phyloP scores from a whole-genome alignment of 2,113 vertebrate genomes.

The Micromys minutus region DNA sequence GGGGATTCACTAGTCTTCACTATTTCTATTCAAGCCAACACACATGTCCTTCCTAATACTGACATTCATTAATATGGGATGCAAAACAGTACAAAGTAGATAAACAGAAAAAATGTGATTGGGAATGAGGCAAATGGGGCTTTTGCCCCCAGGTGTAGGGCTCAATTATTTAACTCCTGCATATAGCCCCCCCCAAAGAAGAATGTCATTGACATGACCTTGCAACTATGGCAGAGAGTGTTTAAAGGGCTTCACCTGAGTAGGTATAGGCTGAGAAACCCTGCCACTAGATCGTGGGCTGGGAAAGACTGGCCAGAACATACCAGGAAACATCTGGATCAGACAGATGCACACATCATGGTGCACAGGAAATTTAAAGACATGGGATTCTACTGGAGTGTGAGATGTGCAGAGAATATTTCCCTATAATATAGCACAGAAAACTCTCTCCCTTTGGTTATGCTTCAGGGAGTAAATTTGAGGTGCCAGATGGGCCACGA shows the following conservation, averaged over 20 bases:
- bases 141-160: background rate
- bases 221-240: background rate
- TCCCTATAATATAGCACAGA: background rate
- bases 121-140: background rate
- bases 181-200: background rate
- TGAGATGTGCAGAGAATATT: background rate
- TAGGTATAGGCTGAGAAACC: background rate
- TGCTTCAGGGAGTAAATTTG: background rate
- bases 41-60: background rate
- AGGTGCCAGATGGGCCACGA: background rate
- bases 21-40: constrained; percentile 27
- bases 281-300: background rate
- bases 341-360: background rate
- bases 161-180: background rate
- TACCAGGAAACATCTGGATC: background rate
- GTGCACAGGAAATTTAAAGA: background rate
- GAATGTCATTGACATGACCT: background rate
- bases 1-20: background rate
- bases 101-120: background rate
- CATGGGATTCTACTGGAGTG: background rate
- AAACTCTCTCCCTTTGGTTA: background rate
- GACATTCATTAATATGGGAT: background rate
- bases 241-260: background rate
- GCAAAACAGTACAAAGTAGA: background rate
- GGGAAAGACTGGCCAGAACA: background rate